These are phyloP conservation scores for Penaeus japonicus DNA, from an alignment of 1,140 invertebrate genomes.

Conservation along the genomic window DNA sequence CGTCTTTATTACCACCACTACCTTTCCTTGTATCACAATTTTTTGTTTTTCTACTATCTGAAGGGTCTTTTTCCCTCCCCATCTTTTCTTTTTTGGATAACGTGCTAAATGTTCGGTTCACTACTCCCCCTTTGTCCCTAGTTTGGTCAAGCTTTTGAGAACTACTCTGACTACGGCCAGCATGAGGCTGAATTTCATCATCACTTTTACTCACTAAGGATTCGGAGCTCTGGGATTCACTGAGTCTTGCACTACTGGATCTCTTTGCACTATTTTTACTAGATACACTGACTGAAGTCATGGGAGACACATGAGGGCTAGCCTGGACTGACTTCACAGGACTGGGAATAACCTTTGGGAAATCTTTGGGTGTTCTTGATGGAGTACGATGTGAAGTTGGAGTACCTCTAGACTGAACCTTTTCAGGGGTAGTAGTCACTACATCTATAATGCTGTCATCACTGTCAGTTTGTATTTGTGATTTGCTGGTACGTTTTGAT, in stretches of 20 bases:
- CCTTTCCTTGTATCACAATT: background rate
- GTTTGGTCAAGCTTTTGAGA: constrained; percentile 9
- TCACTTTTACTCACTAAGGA: constrained; percentile 29
- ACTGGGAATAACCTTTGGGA: constrained; percentile 1
- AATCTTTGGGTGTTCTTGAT: constrained; percentile 28
- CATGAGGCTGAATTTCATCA: constrained; percentile 13
- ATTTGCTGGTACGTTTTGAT: background rate
- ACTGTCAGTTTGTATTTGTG: constrained; percentile 15
- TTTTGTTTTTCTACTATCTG: background rate
- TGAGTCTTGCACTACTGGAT: constrained; percentile 6
- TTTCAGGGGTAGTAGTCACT: constrained; percentile 13
- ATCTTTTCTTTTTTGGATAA: constrained; percentile 29
- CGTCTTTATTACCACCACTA: constrained; percentile 9
- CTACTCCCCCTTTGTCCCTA: constrained; percentile 20
- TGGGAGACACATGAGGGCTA: constrained; percentile 35
- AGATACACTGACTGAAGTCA: background rate
- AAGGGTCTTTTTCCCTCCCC: background rate
- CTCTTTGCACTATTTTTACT: constrained; percentile 18
- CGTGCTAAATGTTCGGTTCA: background rate
- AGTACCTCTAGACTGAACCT: constrained; percentile 9
- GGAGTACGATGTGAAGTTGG: constrained; percentile 16
- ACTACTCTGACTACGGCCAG: background rate
- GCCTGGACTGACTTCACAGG: constrained; percentile 31
- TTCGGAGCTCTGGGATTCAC: background rate
- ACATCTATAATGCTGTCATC: constrained; percentile 39